These are phyloP conservation scores for Corvus moneduloides DNA, from an alignment of 2,113 vertebrate genomes.

Conservation along the genomic window DNA sequence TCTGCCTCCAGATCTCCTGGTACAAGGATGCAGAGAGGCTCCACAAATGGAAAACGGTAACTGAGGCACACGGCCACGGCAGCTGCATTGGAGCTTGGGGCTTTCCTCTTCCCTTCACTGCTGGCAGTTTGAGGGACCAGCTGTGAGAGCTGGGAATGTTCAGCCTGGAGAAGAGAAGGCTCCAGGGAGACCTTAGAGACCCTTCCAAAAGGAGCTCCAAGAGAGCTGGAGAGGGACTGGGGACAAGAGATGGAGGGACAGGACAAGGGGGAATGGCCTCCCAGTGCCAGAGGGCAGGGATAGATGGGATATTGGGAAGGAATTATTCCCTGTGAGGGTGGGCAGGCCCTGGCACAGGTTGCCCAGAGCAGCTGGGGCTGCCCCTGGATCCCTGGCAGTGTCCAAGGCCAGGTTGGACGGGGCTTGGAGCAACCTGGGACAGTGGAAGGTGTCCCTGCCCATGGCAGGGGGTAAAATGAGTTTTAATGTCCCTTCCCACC, in stretches of 20 bases:
- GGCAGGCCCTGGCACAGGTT: neutral
- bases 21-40: slow-evolving; percentile 77
- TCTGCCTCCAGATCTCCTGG: slow-evolving; percentile 93
- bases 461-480: neutral
- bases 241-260: neutral
- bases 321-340: neutral
- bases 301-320: neutral
- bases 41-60: slow-evolving; percentile 61
- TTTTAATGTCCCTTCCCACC: neutral
- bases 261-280: neutral
- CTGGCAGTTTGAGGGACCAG: neutral
- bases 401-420: fast-evolving
- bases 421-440: fast-evolving
- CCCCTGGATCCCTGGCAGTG: neutral
- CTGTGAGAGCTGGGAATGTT: neutral
- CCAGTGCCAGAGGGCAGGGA: neutral
- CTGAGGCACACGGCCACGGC: neutral
- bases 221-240: neutral
- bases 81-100: neutral
- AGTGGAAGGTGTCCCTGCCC: neutral
- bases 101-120: neutral
- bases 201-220: neutral
- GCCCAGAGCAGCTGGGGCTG: neutral
- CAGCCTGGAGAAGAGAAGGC: neutral
- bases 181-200: neutral